Base-by-base conservation (phyloP, 2,888 invertebrate species). In the Euphydryas editha region DNA sequence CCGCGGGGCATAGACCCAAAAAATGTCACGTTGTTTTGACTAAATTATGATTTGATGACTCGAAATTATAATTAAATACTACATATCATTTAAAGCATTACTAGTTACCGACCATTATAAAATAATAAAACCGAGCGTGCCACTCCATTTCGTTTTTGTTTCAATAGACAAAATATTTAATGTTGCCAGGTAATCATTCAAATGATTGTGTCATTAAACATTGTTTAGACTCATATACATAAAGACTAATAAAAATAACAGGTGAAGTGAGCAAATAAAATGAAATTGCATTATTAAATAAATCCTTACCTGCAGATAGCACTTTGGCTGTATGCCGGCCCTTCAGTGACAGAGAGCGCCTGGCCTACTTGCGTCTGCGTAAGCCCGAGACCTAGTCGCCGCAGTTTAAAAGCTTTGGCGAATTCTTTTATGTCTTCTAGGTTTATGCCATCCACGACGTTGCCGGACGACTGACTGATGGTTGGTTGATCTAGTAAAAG, bases 321-420 rank as follows among this genome's bases (percentile, higher is more conserved):
- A 90, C 98, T 98, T 94, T 99, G 99, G 92, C 98, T 99, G 92
- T 99, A 99, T 59, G 99, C 98, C 39, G 99, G 99, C 62, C 99
- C 99, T 92, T 99, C 99, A 21, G 98, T 98, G 65, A 98, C 97
- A 72, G 98, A 98, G 13, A 99, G 93, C 47, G 99, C 98, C 89
- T 99, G 99, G n/a, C 98, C 98, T 62, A 98, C 98, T 93, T 99
- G 99, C 0, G 99, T 99, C 89, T 99, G 98, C 49, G 99, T 99
- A 70, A 99, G 94, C 63, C 99, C 99, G 75, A 99, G 92, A 13
- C 98, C 98, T 71, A 99, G 93, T 78, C 99, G 95, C 60, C 98
- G 95, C 65, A 99, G 94, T 87, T 99, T 99, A 91, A 99, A 99
- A 72, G 97, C 98, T 93, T 98, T 98, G 74, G 99, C 99, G 90